phyloP scores from a whole-genome alignment of 2,113 vertebrate species.

The Rhabdornis inornatus region DNA sequence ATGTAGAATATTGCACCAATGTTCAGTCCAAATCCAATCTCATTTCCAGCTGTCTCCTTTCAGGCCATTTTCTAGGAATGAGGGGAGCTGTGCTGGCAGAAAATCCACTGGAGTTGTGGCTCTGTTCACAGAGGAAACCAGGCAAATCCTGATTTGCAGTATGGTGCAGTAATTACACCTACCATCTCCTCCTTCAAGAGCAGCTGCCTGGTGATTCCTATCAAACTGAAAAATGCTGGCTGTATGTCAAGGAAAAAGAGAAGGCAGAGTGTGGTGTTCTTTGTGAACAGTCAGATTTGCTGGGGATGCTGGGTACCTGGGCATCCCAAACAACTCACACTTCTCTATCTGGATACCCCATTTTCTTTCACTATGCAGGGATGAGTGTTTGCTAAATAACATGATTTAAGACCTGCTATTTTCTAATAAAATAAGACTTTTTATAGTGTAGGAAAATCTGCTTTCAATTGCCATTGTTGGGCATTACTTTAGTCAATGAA shows the following conservation, averaged over 20 bases:
- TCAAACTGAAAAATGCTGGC: not conserved
- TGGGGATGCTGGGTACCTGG: not conserved
- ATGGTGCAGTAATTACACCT: not conserved
- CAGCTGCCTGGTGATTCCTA: not conserved
- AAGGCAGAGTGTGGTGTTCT: not conserved
- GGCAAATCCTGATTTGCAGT: not conserved
- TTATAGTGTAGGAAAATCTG: not conserved
- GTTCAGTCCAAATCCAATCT: not conserved
- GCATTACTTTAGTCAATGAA: constrained; percentile 8
- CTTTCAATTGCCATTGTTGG: constrained; percentile 13
- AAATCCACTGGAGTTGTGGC: not conserved
- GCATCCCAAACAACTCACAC: not conserved
- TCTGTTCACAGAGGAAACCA: not conserved
- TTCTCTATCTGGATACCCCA: not conserved
- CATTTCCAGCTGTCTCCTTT: not conserved
- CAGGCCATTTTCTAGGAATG: not conserved
- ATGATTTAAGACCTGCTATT: not conserved
- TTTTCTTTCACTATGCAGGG: not conserved
- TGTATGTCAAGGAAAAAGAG: not conserved
- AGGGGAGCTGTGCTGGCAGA: not conserved
- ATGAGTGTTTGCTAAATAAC: not conserved
- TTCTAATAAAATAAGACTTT: not conserved
- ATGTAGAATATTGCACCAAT: not conserved
- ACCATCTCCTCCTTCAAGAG: not conserved
- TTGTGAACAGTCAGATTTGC: not conserved